phyloP scores from a whole-genome alignment of 2,113 vertebrate species.

The Athene cunicularia region DNA sequence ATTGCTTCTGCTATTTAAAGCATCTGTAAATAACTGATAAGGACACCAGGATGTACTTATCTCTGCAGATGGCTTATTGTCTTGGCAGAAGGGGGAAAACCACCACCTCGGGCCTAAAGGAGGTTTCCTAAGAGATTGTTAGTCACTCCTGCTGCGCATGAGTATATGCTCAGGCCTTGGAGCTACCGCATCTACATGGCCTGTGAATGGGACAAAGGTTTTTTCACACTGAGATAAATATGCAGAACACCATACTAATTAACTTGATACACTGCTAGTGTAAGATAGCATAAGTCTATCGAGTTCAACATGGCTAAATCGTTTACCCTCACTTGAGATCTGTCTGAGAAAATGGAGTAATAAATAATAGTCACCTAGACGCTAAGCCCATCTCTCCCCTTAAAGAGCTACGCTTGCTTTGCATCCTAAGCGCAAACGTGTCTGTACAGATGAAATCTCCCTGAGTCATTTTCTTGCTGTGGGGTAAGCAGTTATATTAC shows the following conservation, averaged over 20 bases:
- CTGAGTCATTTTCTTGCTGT: not conserved
- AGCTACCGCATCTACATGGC: not conserved
- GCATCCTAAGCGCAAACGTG: not conserved
- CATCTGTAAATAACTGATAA: conserved; percentile 23
- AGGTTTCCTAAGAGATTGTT: not conserved
- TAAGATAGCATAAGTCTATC: not conserved
- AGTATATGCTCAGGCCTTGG: not conserved
- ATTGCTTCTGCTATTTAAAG: not conserved
- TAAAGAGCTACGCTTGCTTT: not conserved
- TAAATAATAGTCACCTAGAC: not conserved
- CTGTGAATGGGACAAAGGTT: not conserved
- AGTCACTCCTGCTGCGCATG: not conserved
- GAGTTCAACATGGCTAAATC: not conserved
- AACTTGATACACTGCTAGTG: not conserved
- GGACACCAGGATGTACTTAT: not conserved
- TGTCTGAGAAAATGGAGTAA: not conserved
- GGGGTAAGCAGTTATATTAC: not conserved
- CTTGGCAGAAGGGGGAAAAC: not conserved
- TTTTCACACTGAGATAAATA: not conserved
- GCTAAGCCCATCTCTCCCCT: not conserved
- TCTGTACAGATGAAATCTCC: not conserved
- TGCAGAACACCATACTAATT: not conserved
- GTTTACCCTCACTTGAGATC: not conserved
- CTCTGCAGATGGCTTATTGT: not conserved
- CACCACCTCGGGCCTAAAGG: not conserved